phyloP scores from a whole-genome alignment of 2,888 invertebrate species.

The Rhopalosiphum nymphaeae region DNA sequence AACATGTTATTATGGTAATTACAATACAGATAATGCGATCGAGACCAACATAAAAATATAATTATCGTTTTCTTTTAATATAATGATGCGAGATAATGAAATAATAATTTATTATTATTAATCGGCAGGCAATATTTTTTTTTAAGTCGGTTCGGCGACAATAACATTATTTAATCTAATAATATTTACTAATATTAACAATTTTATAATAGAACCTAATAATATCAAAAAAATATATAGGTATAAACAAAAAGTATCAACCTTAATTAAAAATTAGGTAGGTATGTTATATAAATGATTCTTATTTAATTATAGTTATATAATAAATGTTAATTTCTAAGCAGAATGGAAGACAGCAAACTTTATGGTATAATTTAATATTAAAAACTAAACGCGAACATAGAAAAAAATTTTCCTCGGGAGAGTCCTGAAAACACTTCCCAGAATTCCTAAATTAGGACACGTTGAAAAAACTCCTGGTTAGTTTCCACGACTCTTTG shows the following conservation, averaged over 20 bases:
- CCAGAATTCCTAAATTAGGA: too few relatives aligned
- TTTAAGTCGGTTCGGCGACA: background rate
- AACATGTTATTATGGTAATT: background rate
- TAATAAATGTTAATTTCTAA: too few relatives aligned
- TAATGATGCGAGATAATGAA: slow-evolving; percentile 10
- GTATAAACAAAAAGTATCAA: background rate
- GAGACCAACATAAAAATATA: background rate
- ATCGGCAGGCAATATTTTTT: background rate
- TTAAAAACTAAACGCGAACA: too few relatives aligned
- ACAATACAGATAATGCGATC: background rate
- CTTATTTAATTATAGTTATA: background rate
- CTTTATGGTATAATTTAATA: too few relatives aligned
- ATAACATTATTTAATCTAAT: background rate
- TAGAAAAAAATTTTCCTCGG: too few relatives aligned
- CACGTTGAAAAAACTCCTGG: too few relatives aligned
- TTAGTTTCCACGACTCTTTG: too few relatives aligned
- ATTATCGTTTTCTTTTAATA: background rate
- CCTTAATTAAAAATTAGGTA: background rate
- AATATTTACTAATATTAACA: background rate
- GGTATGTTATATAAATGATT: background rate
- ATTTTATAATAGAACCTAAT: background rate
- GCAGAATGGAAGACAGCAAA: too few relatives aligned
- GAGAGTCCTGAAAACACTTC: too few relatives aligned
- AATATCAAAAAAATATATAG: background rate
- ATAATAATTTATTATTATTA: background rate